phyloP scores from a whole-genome alignment of 2,888 invertebrate genomes.

The Lepetodrilus schrolli region DNA sequence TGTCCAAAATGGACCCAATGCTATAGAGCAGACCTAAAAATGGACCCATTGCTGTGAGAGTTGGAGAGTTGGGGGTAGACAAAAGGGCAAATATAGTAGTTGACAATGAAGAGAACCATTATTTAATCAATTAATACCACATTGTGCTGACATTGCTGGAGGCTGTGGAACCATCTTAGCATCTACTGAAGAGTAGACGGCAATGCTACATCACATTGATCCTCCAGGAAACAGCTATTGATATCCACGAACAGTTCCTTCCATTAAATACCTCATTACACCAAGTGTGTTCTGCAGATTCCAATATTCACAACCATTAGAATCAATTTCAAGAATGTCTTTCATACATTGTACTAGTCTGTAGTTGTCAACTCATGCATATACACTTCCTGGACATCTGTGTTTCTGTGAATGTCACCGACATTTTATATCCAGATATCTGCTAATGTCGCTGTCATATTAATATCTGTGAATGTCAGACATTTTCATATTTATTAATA shows the following conservation, averaged over 20 bases:
- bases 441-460: too few species aligned
- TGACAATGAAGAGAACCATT: neutral
- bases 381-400: too few species aligned
- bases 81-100: neutral
- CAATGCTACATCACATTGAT: neutral
- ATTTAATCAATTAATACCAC: slow-evolving; percentile 22
- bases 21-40: neutral
- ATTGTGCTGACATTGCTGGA: slow-evolving; percentile 3
- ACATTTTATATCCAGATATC: too few species aligned
- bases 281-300: neutral
- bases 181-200: slow-evolving; percentile 1
- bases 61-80: neutral
- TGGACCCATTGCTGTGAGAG: too few species aligned
- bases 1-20: neutral
- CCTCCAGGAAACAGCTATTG: neutral
- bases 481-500: too few species aligned
- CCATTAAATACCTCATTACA: neutral
- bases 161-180: neutral
- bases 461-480: too few species aligned
- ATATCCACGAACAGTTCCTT: neutral
- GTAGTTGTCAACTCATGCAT: too few species aligned
- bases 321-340: too few species aligned
- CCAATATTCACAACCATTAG: neutral
- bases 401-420: too few species aligned
- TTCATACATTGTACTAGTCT: too few species aligned